Percentiles rank a stretch among this genome's conserved stretches.
These are phyloP conservation scores for Pycnonotus jocosus DNA, from an alignment of 2,113 vertebrate genomes.

Conservation along the genomic window DNA sequence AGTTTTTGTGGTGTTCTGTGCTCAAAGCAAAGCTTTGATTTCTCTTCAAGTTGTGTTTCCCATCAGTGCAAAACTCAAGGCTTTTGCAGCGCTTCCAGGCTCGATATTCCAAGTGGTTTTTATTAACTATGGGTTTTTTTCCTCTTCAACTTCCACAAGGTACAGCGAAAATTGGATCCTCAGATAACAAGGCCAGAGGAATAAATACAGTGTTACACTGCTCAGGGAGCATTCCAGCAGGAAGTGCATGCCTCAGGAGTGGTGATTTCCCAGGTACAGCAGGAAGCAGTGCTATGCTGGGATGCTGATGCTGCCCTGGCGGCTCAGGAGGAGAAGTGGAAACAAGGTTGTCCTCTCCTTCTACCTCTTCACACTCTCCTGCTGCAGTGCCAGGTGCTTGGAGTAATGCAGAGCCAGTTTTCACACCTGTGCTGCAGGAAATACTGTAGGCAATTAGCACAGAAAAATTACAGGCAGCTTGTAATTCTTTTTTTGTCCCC, in stretches of 20 bases:
- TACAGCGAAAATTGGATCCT: not conserved
- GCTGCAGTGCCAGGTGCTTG: not conserved
- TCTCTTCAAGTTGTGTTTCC: not conserved
- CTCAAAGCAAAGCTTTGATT: not conserved
- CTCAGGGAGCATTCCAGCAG: not conserved
- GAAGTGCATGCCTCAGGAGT: accelerated
- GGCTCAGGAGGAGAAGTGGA: not conserved
- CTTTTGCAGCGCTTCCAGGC: not conserved
- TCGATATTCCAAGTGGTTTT: not conserved
- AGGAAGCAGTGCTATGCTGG: not conserved
- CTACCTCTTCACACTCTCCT: not conserved
- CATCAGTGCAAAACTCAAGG: not conserved
- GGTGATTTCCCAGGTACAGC: not conserved
- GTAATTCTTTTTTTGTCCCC: not conserved
- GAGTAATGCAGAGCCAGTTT: not conserved
- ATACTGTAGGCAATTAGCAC: not conserved
- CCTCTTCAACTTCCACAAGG: not conserved
- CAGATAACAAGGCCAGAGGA: not conserved
- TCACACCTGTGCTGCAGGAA: not conserved
- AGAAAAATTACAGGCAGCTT: not conserved
- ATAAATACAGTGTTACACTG: not conserved
- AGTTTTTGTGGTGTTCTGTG: not conserved
- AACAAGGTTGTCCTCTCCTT: not conserved
- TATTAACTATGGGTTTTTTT: not conserved
- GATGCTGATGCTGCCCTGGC: accelerated